Evolutionary conservation across 2,113 vertebrate genomes (phyloP).

Genomic region (Sakesphorus luctuosus): DNA sequence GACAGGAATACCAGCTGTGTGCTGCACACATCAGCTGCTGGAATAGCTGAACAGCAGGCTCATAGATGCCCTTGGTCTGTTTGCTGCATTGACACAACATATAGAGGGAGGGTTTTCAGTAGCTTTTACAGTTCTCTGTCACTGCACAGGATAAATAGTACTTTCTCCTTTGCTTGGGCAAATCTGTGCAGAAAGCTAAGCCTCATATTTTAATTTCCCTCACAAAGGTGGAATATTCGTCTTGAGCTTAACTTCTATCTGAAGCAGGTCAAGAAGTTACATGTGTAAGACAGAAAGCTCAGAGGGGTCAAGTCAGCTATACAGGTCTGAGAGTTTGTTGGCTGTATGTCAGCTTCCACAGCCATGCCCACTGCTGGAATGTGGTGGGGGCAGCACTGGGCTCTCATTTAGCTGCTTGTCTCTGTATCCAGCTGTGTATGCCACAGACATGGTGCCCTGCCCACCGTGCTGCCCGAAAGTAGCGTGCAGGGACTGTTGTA

Average conservation of each 20-base stretch:
- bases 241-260: background rate
- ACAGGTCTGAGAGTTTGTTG: background rate
- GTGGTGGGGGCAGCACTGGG: background rate
- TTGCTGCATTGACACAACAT: background rate
- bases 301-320: background rate
- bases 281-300: background rate
- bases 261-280: background rate
- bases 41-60: background rate
- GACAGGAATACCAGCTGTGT: background rate
- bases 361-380: fast-evolving
- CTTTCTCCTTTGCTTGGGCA: background rate
- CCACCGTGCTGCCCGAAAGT: background rate
- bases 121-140: background rate
- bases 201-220: background rate
- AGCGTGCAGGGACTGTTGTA: background rate
- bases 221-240: background rate
- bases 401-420: background rate
- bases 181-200: background rate
- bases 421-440: fast-evolving
- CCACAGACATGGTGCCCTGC: background rate
- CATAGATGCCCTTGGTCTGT: background rate
- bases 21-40: background rate
- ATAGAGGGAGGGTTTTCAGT: background rate
- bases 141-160: background rate
- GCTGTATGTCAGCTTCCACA: background rate